Percentiles rank a stretch among this genome's conserved stretches.
These are phyloP conservation scores for Lithobius niger DNA, from an alignment of 1,140 invertebrate genomes.

Conservation along the genomic window DNA sequence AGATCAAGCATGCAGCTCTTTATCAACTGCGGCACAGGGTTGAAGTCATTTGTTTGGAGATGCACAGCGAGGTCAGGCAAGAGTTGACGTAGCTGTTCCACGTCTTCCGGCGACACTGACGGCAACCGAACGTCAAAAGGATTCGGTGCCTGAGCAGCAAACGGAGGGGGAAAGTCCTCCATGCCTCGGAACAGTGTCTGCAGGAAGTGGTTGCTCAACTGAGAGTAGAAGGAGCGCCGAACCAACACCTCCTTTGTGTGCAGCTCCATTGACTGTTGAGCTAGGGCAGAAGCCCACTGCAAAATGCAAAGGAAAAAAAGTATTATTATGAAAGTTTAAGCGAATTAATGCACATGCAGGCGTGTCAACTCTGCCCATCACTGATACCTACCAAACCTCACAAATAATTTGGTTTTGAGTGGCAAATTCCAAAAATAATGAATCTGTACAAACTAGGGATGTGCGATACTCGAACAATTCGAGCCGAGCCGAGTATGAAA, in stretches of 20 bases:
- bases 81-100: conserved; percentile 45
- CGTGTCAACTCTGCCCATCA: too few relatives aligned
- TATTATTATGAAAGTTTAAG: too few relatives aligned
- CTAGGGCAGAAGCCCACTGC: conserved; percentile 45
- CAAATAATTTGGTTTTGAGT: too few relatives aligned
- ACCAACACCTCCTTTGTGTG: conserved; percentile 58
- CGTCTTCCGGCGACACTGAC: conserved; percentile 45
- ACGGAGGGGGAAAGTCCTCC: conserved; percentile 67
- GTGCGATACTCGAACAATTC: too few relatives aligned
- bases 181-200: conserved; percentile 73
- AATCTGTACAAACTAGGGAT: too few relatives aligned
- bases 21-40: too few relatives aligned
- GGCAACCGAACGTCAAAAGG: conserved; percentile 60
- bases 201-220: conserved; percentile 76
- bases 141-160: conserved; percentile 61
- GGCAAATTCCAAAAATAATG: too few relatives aligned
- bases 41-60: conserved; percentile 7
- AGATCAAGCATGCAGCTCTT: too few relatives aligned
- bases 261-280: conserved; percentile 55
- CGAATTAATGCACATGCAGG: too few relatives aligned
- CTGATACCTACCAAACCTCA: too few relatives aligned
- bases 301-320: conserved; percentile 15
- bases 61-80: conserved; percentile 39
- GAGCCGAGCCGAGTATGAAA: too few relatives aligned
- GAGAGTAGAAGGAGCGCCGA: conserved; percentile 52